These are phyloP conservation scores for Leucozona laternaria DNA, from an alignment of 2,888 invertebrate species.

Conservation along the genomic window DNA sequence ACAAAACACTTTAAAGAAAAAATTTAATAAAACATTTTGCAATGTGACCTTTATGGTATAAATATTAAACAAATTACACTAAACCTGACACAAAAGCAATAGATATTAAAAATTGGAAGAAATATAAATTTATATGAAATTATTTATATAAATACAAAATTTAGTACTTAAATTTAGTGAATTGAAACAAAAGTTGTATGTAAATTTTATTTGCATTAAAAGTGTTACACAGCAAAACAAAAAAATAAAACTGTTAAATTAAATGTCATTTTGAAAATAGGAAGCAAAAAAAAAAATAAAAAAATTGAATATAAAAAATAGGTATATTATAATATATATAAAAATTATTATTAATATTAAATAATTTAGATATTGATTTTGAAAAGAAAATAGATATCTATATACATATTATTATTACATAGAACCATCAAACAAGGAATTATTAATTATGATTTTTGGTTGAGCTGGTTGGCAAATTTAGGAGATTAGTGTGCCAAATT, in stretches of 20 bases:
- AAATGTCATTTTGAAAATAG: conserved; percentile 65
- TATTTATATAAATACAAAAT: conserved; percentile 57
- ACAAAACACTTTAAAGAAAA: conserved; percentile 1
- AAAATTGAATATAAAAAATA: conserved; percentile 22
- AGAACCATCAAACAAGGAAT: conserved; percentile 43
- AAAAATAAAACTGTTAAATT: conserved; percentile 63
- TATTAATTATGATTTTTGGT: conserved; percentile 29
- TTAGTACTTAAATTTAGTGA: conserved; percentile 65
- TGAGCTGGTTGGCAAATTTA: conserved; percentile 4
- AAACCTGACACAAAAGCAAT: conserved; percentile 74
- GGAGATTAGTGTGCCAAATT: background rate
- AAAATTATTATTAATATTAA: conserved; percentile 25
- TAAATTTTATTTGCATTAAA: conserved; percentile 69
- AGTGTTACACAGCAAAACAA: conserved; percentile 55
- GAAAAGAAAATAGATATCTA: conserved; percentile 22
- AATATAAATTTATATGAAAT: conserved; percentile 20
- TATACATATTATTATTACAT: background rate
- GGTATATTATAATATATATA: background rate
- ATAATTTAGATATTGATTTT: conserved; percentile 61
- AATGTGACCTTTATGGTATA: conserved; percentile 54
- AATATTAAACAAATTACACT: conserved; percentile 32
- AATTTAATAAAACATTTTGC: conserved; percentile 40
- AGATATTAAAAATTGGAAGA: conserved; percentile 58
- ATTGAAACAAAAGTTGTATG: conserved; percentile 60
- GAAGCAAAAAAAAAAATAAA: conserved; percentile 33